Evolutionary conservation across 1,140 invertebrate species (phyloP).

Genomic region (Caligus rogercresseyi): DNA sequence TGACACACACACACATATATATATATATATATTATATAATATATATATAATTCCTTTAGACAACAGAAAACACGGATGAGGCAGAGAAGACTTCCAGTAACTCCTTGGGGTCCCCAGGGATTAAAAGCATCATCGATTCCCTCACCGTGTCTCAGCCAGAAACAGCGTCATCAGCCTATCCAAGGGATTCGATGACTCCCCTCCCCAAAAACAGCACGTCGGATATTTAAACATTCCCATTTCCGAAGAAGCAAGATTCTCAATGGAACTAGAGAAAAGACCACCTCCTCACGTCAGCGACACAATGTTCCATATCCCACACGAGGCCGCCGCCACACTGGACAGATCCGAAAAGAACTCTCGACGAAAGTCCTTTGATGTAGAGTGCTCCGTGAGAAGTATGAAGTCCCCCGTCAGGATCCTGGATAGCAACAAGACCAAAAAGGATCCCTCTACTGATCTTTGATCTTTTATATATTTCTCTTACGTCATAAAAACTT

Average conservation of each 20-base stretch:
- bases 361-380: background rate
- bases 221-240: background rate
- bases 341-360: no score
- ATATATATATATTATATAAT: no score
- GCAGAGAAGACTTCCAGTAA: background rate
- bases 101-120: background rate
- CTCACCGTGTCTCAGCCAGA: background rate
- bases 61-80: background rate
- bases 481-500: no score
- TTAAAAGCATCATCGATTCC: background rate
- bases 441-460: no score
- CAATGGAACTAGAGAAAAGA: background rate
- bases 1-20: no score
- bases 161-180: background rate
- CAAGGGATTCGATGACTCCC: no score
- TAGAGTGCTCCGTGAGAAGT: background rate
- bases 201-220: background rate
- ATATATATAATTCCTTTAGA: no score
- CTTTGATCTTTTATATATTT: no score
- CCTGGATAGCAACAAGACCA: no score
- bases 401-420: background rate
- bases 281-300: background rate
- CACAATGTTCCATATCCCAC: background rate
- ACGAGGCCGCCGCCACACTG: background rate
- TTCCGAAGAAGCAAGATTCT: background rate